Evolutionary conservation across 2,113 vertebrate species (phyloP).

Genomic region (Chauna torquata): DNA sequence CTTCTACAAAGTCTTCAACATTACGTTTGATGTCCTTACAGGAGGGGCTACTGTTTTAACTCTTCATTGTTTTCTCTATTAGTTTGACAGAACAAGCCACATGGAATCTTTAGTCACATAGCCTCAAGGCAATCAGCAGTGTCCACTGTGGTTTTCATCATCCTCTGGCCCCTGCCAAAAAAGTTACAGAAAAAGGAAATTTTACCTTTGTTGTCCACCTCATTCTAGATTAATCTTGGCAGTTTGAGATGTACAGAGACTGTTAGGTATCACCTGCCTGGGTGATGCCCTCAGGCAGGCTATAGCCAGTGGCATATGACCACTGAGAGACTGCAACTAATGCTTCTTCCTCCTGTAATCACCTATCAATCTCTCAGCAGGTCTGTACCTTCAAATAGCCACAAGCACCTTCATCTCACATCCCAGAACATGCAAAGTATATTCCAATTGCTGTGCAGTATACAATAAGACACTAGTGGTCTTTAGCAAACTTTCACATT

Average conservation of each 20-base stretch:
- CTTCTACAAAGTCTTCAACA: background rate
- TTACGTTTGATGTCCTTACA: background rate
- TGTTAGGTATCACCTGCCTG: background rate
- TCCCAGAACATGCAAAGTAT: background rate
- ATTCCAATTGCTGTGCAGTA: background rate
- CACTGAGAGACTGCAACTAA: background rate
- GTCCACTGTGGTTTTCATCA: background rate
- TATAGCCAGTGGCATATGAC: background rate
- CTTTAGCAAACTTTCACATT: background rate
- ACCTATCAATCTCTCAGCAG: background rate
- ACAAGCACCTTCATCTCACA: background rate
- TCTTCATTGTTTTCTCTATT: background rate
- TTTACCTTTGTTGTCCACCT: background rate
- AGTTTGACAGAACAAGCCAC: background rate
- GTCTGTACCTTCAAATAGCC: background rate
- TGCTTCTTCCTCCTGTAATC: background rate
- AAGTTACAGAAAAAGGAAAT: background rate
- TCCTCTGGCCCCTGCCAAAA: background rate
- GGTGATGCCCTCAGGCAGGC: background rate
- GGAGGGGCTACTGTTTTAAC: background rate
- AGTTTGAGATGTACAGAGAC: background rate
- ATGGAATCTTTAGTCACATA: background rate
- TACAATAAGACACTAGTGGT: too few species aligned
- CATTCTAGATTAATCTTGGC: background rate
- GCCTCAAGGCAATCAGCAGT: background rate